Percentiles rank a stretch among this genome's conserved stretches.
Evolutionary conservation across 2,113 vertebrate genomes (phyloP).

Genomic region (Archocentrus centrarchus): DNA sequence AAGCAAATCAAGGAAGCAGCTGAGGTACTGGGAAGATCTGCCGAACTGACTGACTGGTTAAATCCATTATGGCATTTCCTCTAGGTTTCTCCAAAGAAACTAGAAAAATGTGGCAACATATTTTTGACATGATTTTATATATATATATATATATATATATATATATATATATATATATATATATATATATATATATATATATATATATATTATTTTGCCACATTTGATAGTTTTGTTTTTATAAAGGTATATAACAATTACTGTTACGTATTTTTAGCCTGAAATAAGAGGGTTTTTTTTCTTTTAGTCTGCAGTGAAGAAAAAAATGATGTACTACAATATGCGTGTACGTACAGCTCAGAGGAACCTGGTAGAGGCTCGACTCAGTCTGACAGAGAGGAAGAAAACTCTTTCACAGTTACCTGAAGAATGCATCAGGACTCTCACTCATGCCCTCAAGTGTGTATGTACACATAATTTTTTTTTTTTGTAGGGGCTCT

Average conservation of each 20-base stretch:
- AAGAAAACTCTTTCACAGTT: slow-evolving; percentile 79
- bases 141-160: no score
- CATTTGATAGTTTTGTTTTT: background rate
- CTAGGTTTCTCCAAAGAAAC: background rate
- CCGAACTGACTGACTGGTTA: background rate
- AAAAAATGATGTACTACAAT: slow-evolving; percentile 93
- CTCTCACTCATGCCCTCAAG: slow-evolving; percentile 82
- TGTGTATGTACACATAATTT: slow-evolving; percentile 76
- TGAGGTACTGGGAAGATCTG: slow-evolving; percentile 77
- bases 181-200: no score
- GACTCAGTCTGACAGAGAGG: slow-evolving; percentile 78
- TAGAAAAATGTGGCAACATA: no score
- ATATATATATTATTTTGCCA: background rate
- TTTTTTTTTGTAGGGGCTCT: background rate
- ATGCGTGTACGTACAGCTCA: slow-evolving; percentile 85
- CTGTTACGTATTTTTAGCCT: background rate
- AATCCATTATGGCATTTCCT: background rate
- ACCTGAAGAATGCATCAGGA: slow-evolving; percentile 83
- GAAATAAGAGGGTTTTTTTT: background rate
- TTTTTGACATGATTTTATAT: no score
- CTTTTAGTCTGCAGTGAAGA: slow-evolving; percentile 85
- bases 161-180: no score
- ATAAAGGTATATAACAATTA: background rate
- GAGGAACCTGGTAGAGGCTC: slow-evolving; percentile 80
- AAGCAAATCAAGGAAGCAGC: slow-evolving; percentile 86